Evolutionary conservation across 2,113 vertebrate species (phyloP), one percentile per base, ranked within the genome.

Genomic region (Drymodes brunneopygia): DNA sequence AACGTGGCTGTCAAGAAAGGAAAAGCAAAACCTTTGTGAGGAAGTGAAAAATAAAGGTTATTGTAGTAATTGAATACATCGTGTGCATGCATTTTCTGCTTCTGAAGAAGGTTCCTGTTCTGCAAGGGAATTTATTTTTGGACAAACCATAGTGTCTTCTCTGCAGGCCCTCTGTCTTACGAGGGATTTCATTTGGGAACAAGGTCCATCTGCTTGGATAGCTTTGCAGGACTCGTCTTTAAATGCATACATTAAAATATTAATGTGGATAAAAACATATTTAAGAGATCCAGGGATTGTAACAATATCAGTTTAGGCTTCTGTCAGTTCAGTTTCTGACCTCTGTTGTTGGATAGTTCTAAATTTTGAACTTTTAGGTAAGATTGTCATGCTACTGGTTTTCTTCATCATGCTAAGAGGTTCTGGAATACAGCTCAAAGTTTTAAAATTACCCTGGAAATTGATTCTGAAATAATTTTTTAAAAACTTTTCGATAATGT

Each of bases 21-120:
- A 71, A 88, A 92, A 88, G 38, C 25, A 81, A 90, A 96, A 88
- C 1, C 1, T 53, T 65, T 79, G 53, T 79, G 75, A 93, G 81
- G 92, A 96, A 95, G 79, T 90, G 69, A 94, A 92, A 95, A 92
- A 86, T 40, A n/a, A 88, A 78, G 28, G n/a, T 78, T 94, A 35
- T 93, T 58, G 64, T 92, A 92, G 67, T 60, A 92, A 79, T 58
- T 71, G 9, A 93, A 80, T 60, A 36, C 58, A 85, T 58, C 0
- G 7, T 45, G 29, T 84, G 35, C 66, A 40, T 27, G 36, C 18
- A 2, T 95, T 75, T 94, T 85, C 54, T 91, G 8, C 35, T 86
- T 93, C 66, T 91, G 54, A 75, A 90, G 69, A 88, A 86, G 35
- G 75, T 92, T 94, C 92, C 80, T 83, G 75, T 95, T 94, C 88